A percentile compares a stretch with the other conserved stretches of the same genome.
Evolutionary conservation across 2,888 invertebrate genomes (phyloP).

Genomic region (Parnassius orleans): DNA sequence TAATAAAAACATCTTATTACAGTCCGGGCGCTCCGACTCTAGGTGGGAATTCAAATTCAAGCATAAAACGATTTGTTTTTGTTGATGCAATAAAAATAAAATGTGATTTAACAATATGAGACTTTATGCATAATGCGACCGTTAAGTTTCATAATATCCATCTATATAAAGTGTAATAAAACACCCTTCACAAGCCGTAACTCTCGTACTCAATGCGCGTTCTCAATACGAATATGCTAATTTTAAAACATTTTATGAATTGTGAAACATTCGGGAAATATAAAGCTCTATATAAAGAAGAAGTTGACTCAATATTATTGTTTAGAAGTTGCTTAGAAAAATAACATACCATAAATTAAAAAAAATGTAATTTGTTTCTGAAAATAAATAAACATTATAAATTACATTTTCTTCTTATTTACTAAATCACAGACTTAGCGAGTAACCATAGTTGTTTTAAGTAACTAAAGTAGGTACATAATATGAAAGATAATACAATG

Average conservation of each 20-base stretch:
- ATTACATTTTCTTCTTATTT: too few relatives aligned
- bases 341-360: too few relatives aligned
- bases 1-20: conserved; percentile 78
- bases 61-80: conserved; percentile 71
- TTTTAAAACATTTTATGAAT: conserved; percentile 29
- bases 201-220: conserved; percentile 21
- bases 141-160: conserved; percentile 48
- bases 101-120: conserved; percentile 56
- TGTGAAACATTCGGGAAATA: conserved; percentile 25
- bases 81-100: conserved; percentile 66
- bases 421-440: too few relatives aligned
- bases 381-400: too few relatives aligned
- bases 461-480: too few relatives aligned
- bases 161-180: conserved; percentile 34
- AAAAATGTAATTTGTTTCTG: too few relatives aligned
- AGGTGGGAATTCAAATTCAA: conserved; percentile 65
- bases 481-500: too few relatives aligned
- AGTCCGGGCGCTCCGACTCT: conserved; percentile 48
- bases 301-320: too few relatives aligned
- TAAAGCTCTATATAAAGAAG: conserved; percentile 18
- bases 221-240: conserved; percentile 27
- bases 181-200: conserved; percentile 27
- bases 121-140: conserved; percentile 46
- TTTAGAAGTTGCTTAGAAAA: too few relatives aligned
- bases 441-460: too few relatives aligned